Evolutionary conservation across 1,140 invertebrate genomes (phyloP).

Genomic region (Polyergus mexicanus): DNA sequence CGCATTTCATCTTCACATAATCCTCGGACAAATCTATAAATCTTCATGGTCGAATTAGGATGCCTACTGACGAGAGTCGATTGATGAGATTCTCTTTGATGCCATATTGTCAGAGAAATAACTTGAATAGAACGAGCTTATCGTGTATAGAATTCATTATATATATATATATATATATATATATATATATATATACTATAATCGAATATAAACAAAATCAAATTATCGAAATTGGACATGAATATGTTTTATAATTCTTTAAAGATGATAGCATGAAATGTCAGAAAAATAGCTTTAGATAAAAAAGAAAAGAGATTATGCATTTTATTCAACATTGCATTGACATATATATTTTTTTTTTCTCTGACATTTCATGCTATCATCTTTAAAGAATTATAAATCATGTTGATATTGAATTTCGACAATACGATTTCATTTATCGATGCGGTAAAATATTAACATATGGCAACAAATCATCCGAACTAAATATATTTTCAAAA

Average conservation of each 20-base stretch:
- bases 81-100: slow-evolving; percentile 33
- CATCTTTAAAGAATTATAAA: neutral
- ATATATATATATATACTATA: too few species aligned
- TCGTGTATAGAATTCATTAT: neutral
- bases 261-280: neutral
- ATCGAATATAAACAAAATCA: neutral
- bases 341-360: too few species aligned
- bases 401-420: neutral
- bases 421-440: neutral
- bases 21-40: neutral
- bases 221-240: neutral
- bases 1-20: slow-evolving; percentile 30
- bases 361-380: neutral
- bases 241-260: neutral
- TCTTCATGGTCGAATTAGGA: slow-evolving; percentile 2
- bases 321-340: too few species aligned
- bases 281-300: neutral
- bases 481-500: neutral
- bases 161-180: too few species aligned
- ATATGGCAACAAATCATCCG: neutral
- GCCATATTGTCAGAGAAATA: neutral
- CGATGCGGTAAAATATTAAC: slow-evolving; percentile 2
- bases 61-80: neutral
- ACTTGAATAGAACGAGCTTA: slow-evolving; percentile 4
- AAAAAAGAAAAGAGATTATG: too few species aligned